Base-by-base conservation (phyloP, 35 echinoderm and acorn worm genomes). In the Ptychodera flava region DNA sequence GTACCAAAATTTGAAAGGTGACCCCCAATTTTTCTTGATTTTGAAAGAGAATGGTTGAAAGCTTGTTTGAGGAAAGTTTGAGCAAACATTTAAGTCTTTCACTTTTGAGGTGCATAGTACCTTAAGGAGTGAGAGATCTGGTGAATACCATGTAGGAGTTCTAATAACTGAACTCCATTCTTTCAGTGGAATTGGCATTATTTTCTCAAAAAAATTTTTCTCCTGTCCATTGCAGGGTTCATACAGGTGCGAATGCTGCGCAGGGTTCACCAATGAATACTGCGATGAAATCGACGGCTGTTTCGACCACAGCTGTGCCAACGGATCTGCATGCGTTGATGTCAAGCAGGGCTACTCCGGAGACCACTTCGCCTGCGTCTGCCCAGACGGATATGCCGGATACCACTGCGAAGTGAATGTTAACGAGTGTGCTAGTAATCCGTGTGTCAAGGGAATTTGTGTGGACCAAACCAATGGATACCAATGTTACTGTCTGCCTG, bases 371-470 rank as follows among this genome's bases (percentile, higher is more conserved):
- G 80, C 89, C 37, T 97, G 95, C 82, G 36, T 87, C 52, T 97
- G 95, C 79, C 95, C 87, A 10, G 83, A 88, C 30, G 95, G 95
- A 38, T 88, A 88, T 81, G 84, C 79, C 27, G 95, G 95, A 27
- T 53, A 88, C n/a, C 90, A 87, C 37, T 97, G 95, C 76, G 92
- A 93, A 29, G 38, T 93, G 1, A 92, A 97, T 35, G 89, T 92
- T 10, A 89, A 97, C 34, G 95, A 97, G 84, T 97, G 95, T 36
- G 83, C 80, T 33, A 97, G 95, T 75, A 91, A 87, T 88, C 95
- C 95, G 1, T 97, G 95, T 77, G 36, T 83, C 1, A 79, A 88
- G 35, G 92, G 95, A 32, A 78, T 97, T 6, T 97, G 92, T 85
- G 87, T 91, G 45, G 95, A 97, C 80, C 36, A 85, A 35, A 77